Percentiles rank a stretch among this genome's conserved stretches.
Conservation (phyloP, 2,888 invertebrate species). For the Leucophenga montana region DNA sequence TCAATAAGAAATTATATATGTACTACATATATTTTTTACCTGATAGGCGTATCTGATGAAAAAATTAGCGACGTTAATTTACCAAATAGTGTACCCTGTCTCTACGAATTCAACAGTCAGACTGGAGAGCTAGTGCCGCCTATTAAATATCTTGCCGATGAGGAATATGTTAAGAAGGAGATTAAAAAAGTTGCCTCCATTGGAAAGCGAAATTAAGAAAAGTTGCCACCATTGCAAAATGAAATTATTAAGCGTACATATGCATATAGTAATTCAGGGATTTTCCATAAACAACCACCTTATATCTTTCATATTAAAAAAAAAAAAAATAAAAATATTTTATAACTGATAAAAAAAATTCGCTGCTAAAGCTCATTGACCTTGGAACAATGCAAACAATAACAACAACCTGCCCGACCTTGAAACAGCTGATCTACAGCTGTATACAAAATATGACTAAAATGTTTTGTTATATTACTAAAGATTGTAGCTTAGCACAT, state of each 20-base stretch:
- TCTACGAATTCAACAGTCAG: constrained; percentile 82
- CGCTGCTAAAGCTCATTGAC: too few species aligned
- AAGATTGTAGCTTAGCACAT: too few species aligned
- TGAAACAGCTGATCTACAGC: too few species aligned
- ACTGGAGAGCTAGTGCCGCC: constrained; percentile 79
- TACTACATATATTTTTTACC: neutral
- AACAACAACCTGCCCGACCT: too few species aligned
- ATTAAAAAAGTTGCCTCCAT: constrained; percentile 86
- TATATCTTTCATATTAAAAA: too few species aligned
- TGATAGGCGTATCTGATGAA: constrained; percentile 80
- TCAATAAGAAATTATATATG: neutral
- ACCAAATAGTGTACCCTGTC: constrained; percentile 87
- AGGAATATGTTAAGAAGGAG: constrained; percentile 83
- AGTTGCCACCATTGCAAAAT: constrained; percentile 84
- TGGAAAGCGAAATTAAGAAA: constrained; percentile 79
- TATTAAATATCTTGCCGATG: constrained; percentile 85
- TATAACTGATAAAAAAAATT: too few species aligned
- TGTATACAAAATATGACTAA: too few species aligned
- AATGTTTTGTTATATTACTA: too few species aligned
- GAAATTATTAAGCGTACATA: constrained; percentile 7
- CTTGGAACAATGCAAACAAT: too few species aligned
- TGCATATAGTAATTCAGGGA: neutral
- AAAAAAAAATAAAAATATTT: too few species aligned
- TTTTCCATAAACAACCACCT: too few species aligned
- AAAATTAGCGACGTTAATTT: constrained; percentile 84